Conservation (phyloP, 2,797 vertebrate species). For the Myiotriccus ornatus region DNA sequence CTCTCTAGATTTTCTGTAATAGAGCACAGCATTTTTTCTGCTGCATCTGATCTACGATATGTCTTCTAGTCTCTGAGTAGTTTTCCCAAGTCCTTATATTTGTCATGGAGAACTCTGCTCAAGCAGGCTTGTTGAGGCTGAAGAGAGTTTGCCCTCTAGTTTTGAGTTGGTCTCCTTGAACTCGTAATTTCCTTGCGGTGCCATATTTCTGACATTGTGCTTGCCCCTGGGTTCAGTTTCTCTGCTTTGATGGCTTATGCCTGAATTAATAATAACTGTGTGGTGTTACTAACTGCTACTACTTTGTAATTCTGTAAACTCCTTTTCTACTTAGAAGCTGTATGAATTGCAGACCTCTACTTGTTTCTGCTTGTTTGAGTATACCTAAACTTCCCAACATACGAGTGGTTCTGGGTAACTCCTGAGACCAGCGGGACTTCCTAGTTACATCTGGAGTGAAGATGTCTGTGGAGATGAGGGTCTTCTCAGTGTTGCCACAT, state of each 20-base stretch:
- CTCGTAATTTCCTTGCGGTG: neutral
- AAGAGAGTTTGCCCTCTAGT: neutral
- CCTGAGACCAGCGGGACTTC: neutral
- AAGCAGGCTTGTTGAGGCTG: neutral
- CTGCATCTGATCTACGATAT: neutral
- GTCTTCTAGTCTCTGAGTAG: neutral
- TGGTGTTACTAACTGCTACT: neutral
- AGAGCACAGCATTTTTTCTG: neutral
- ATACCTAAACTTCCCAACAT: neutral
- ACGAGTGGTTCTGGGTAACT: neutral
- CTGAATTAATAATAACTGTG: neutral
- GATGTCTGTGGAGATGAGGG: neutral
- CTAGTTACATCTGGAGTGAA: neutral
- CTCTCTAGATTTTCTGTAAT: neutral
- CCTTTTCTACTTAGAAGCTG: neutral
- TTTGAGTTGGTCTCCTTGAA: neutral
- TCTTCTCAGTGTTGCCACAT: neutral
- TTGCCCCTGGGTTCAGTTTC: neutral
- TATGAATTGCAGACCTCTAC: neutral
- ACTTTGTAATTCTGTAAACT: neutral
- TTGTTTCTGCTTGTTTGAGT: neutral
- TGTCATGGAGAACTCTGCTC: neutral
- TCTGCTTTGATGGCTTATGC: neutral
- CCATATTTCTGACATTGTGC: neutral
- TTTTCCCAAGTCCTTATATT: neutral